Base-by-base conservation (phyloP, 1,140 invertebrate species). In the Helicoverpa armigera region DNA sequence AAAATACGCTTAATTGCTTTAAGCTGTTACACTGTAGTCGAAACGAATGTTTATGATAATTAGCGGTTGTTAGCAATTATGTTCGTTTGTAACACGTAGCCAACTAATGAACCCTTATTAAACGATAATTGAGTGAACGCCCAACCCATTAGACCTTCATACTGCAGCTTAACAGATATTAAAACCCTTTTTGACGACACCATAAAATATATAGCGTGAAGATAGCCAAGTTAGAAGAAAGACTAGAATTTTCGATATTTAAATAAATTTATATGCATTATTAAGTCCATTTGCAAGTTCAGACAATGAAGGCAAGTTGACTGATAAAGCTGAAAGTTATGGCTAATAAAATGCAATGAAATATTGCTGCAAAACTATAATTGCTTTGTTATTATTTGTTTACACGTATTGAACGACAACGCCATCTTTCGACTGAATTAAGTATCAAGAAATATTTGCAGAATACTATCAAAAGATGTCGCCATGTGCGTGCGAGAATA, bases 51-150 rank as follows among this genome's bases (percentile, higher is more conserved):
- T 69, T n/a, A 79, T 35, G 12, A 70, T 70, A 79, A 79, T 79
- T 79, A 79, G 80, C 75, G 63, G 74, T 81, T 50, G 78, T 84
- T 82, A 85, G 23, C 65, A 72, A 69, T 18, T 53, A 65, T 16
- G 35, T 16, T 70, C 51, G 65, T 78, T 69, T 69, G 63, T 79
- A 69, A 69, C 54, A 74, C 70, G 35, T 74, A 58, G 18, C 31
- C 50, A 16, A 70, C n/a, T 50, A 79, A 79, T 79, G 48, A 79
- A 79, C 63, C 31, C 76, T 70, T 70, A 79, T 79, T 79, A 79
- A 79, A 58, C 48, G 50, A 78, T 79, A 70, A 79, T 70, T 79
- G 63, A 58, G 16, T 50, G 16, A 16, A 53, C 53, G 63, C 48
- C 61, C 35, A 43, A 1, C 35, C 23, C 48, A 31, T 18, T 56